Evolutionary conservation across 2,113 vertebrate genomes (phyloP), one percentile per base, ranked within the genome.

Genomic region (Antennarius striatus): DNA sequence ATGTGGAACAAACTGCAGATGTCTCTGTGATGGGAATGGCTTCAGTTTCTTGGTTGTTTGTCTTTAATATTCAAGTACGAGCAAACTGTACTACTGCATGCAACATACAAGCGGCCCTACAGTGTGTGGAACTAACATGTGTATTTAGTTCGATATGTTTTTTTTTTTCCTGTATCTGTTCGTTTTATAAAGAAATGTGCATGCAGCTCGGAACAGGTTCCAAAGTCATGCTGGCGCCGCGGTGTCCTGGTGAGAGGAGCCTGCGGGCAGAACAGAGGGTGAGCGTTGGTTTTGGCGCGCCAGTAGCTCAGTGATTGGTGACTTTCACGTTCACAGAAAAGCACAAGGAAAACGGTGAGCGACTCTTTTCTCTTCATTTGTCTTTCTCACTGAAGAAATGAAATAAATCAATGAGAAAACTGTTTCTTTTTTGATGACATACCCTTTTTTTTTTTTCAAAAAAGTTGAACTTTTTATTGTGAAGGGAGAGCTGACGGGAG

Each of bases 11-110:
- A 92, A 88, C 90, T 82, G 92, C 77, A 75, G 64, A 68, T 82
- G 94, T 94, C 93, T 91, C 92, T 88, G 90, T 80, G 92, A 95
- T 94, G 95, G 92, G 93, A 96, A 98, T 98, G 97, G 96, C 96
- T 98, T 98, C 92, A 88, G 94, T 94, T 97, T 96, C 94, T 97
- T 94, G 93, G 90, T 95, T 96, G 95, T 92, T 94, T 95, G 89
- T 91, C 89, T 88, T 94, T 94, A 96, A 89, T 93, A 95, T 91
- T 96, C 90, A 95, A 95, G 95, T 95, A 97, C 95, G 87, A 98
- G 96, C 96, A 98, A 98, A 96, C 95, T 99, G 95, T 98, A 98
- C 97, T 98, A 93, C 92, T 94, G 96, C 97, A 98, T 99, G 97
- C 97, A 97, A 99, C 96, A 96, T 94, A 98, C 96, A 96, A 96